Evolutionary conservation across 2,797 vertebrate genomes (phyloP).

Genomic region (Anguilla anguilla): DNA sequence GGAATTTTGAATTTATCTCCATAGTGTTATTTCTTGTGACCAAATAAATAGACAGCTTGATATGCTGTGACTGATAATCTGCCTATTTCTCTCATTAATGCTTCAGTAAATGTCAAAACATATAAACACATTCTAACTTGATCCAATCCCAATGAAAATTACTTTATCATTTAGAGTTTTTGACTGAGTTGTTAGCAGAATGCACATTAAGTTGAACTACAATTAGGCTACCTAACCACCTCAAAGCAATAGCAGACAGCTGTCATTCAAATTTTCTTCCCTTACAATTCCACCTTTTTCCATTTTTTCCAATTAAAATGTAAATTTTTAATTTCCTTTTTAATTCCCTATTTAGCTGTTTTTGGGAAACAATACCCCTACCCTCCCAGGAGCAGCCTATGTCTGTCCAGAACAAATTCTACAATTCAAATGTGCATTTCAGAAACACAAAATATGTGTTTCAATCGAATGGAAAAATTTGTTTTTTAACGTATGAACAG

Average conservation of each 20-base stretch:
- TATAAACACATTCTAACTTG: not conserved
- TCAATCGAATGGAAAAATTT: not conserved
- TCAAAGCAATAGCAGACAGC: not conserved
- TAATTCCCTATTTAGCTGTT: not conserved
- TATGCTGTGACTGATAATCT: not conserved
- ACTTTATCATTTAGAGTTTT: not conserved
- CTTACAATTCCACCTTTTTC: not conserved
- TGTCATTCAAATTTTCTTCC: not conserved
- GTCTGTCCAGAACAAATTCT: not conserved
- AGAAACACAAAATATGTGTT: not conserved
- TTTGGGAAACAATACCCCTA: not conserved
- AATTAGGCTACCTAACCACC: not conserved
- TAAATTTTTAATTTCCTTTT: not conserved
- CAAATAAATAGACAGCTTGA: not conserved
- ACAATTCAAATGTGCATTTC: not conserved
- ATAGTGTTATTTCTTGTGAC: not conserved
- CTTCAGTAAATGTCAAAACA: not conserved
- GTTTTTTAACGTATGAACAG: not conserved
- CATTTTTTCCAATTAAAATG: not conserved
- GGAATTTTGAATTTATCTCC: not conserved
- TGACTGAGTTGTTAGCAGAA: not conserved
- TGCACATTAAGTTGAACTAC: not conserved
- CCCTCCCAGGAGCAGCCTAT: too few species aligned
- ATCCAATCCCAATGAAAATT: not conserved
- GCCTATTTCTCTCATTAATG: not conserved